These are phyloP conservation scores for Tauraco hartlaubi DNA, from an alignment of 2,797 vertebrate species.

Conservation along the genomic window DNA sequence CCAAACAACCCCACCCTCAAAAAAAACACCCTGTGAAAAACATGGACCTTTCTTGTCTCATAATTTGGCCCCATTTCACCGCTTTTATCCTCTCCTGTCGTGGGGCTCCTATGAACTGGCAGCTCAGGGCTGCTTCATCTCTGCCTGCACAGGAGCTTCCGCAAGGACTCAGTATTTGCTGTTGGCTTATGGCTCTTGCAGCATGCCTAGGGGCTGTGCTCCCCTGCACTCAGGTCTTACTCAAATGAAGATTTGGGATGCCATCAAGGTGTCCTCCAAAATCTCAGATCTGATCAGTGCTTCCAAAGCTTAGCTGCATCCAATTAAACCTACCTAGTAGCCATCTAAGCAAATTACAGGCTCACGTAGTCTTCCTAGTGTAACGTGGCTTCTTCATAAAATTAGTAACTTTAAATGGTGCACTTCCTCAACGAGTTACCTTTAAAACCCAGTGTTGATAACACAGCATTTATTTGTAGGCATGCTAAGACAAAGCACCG, in stretches of 20 bases:
- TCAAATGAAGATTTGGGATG: not conserved
- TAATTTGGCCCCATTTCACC: not conserved
- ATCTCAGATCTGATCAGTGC: not conserved
- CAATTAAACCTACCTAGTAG: not conserved
- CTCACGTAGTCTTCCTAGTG: fast-evolving
- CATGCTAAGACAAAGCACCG: not conserved
- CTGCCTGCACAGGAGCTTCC: not conserved
- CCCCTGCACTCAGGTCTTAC: not conserved
- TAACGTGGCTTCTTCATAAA: not conserved
- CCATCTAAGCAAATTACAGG: not conserved
- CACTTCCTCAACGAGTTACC: not conserved
- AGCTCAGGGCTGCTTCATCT: not conserved
- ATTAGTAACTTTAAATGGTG: not conserved
- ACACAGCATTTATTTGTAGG: not conserved
- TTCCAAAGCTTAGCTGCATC: not conserved
- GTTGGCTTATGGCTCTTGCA: not conserved
- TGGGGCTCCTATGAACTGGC: not conserved
- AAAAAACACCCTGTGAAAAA: not conserved
- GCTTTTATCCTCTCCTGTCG: not conserved
- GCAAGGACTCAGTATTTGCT: not conserved
- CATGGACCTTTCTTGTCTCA: not conserved
- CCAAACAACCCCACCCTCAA: not conserved
- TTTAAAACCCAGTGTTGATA: not conserved
- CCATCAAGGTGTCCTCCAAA: not conserved
- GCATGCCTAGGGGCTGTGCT: not conserved